These are phyloP conservation scores for Coregonus clupeaformis DNA, from an alignment of 2,113 vertebrate genomes.

Conservation along the genomic window DNA sequence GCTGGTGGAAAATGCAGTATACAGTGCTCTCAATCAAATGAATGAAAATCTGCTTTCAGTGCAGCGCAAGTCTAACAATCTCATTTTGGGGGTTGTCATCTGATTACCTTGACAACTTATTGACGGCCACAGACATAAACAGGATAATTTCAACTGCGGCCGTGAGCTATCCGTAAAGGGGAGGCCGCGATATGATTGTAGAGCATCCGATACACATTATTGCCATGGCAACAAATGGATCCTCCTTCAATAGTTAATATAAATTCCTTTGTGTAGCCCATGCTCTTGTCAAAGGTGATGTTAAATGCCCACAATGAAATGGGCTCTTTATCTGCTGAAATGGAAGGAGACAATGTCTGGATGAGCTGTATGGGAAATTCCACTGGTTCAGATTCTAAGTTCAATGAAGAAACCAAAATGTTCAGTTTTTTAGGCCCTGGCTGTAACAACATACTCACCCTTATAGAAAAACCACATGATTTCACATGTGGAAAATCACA, in stretches of 20 bases:
- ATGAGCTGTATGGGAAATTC: no score
- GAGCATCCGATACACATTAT: slow-evolving; percentile 6
- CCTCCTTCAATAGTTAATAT: not conserved
- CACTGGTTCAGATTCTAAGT: no score
- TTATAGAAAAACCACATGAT: no score
- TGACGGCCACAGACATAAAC: slow-evolving; percentile 3
- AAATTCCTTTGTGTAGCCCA: not conserved
- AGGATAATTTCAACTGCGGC: slow-evolving; percentile 7
- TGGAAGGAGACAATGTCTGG: not conserved
- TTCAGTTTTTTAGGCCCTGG: no score
- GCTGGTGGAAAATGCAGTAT: slow-evolving; percentile 1
- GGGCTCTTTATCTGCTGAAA: not conserved
- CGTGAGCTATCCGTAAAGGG: slow-evolving; percentile 4
- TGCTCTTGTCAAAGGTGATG: not conserved
- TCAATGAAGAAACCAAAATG: no score
- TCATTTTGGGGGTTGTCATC: not conserved
- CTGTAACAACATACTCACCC: no score
- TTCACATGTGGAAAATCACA: no score
- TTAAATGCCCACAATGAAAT: not conserved
- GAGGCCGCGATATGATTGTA: not conserved
- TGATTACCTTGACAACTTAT: slow-evolving; percentile 2
- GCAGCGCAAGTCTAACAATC: no score
- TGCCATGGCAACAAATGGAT: slow-evolving; percentile 26
- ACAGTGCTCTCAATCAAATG: slow-evolving; percentile 3
- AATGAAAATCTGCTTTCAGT: not conserved